Base-by-base conservation (phyloP, 2,888 invertebrate species). In the Chirona hameri region DNA sequence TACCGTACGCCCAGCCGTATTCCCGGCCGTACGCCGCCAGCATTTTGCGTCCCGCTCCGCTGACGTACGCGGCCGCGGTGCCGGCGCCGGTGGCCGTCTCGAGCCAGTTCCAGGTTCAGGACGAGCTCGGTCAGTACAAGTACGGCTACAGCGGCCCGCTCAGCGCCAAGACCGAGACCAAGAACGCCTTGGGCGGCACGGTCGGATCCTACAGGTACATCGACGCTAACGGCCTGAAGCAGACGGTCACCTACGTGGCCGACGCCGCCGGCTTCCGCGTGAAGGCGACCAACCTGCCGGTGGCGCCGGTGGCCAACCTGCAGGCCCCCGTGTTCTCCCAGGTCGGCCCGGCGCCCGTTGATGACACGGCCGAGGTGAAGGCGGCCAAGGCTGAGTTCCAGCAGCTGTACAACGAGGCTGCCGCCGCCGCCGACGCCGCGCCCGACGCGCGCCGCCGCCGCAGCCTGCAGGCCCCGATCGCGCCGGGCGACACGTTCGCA, bases 141-240 rank as follows among this genome's bases (percentile, higher is more conserved):
- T 76, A 76, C 86, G 92, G 92, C 48, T 92, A 92, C 87, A 88
- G 90, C 21, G 91, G 91, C 85, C 92, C 92, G 83, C 90, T 91
- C 82, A 91, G 92, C 85, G 89, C 92, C 84, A 92, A 92, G 87
- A 89, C 90, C 46, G 93, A 93, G 81, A 82, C 79, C 55, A 83
- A 84, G 52, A 84, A 85, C 79, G 83, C 82, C 55, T 81, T 83
- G 48, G 85, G 85, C n/a, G 82, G 82, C 29, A 84, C 84, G 48
- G 57, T 81, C 15, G 85, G 85, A 7, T 83, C 84, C 48, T 85
- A 84, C 84, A 85, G 83, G 81, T 85, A 83, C 81, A 81, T 85
- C 46, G 85, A 84, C 83, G 55, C 84, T 21, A 83, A 84, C 55
- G 92, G 92, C 29, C 85, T 90, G 85, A 85, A 91, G 12, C 92